These are phyloP conservation scores for Dinocampus coccinellae DNA, from an alignment of 2,888 invertebrate species.

Conservation along the genomic window DNA sequence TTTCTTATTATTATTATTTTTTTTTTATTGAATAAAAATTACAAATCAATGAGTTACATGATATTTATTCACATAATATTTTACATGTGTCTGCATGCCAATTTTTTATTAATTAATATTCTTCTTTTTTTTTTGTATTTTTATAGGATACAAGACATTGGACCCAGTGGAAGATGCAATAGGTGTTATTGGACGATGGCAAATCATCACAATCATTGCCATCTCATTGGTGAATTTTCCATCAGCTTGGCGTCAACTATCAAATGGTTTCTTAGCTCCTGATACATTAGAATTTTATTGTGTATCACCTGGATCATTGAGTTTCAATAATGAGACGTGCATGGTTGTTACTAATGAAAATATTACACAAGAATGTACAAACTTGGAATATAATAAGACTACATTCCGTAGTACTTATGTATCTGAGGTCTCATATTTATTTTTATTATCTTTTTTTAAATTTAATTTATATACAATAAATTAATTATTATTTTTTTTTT, in stretches of 20 bases:
- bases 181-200: constrained; percentile 73
- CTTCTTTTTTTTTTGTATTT: not conserved
- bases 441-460: not conserved
- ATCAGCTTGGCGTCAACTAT: constrained; percentile 73
- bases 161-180: constrained; percentile 70
- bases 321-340: constrained; percentile 49
- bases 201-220: constrained; percentile 71
- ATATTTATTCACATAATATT: too few species aligned
- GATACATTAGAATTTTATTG: constrained; percentile 70
- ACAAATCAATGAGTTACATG: too few species aligned
- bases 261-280: constrained; percentile 74
- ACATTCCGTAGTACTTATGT: constrained; percentile 75
- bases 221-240: constrained; percentile 72
- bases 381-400: constrained; percentile 72
- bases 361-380: constrained; percentile 54
- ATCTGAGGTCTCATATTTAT: constrained; percentile 69
- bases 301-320: constrained; percentile 47
- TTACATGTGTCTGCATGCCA: too few species aligned
- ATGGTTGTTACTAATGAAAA: constrained; percentile 46
- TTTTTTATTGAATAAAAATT: too few species aligned
- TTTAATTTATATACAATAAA: not conserved
- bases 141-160: constrained; percentile 47
- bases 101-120: too few species aligned
- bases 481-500: not conserved
- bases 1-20: too few species aligned